phyloP scores from a whole-genome alignment of 2,113 vertebrate genomes.

The Gasterosteus aculeatus region DNA sequence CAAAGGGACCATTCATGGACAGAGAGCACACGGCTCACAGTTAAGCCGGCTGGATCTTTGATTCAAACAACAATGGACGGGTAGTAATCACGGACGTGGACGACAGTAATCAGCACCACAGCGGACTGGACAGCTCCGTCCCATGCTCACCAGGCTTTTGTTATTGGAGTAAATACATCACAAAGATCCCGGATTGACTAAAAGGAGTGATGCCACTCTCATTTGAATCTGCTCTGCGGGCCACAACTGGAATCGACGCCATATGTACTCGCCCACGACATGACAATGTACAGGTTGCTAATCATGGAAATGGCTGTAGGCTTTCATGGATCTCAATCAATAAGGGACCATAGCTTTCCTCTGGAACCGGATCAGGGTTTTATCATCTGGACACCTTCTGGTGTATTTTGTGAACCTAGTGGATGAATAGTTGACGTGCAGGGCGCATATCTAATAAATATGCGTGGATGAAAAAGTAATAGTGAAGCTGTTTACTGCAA shows the following conservation, averaged over 20 bases:
- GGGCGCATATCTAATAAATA: conserved; percentile 30
- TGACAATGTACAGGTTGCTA: not conserved
- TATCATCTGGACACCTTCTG: not conserved
- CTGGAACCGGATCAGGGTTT: not conserved
- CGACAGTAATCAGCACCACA: conserved; percentile 66
- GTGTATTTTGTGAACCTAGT: conserved; percentile 1
- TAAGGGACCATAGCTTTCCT: conserved; percentile 11
- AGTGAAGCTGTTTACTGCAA: conserved; percentile 65
- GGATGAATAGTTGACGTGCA: not conserved
- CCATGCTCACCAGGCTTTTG: conserved; percentile 7
- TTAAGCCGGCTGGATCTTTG: not conserved
- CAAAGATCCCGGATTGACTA: not conserved
- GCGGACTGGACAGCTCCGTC: conserved; percentile 63
- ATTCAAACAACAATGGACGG: not conserved
- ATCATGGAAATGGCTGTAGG: not conserved
- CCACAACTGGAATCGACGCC: conserved; percentile 24
- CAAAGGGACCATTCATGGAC: not conserved
- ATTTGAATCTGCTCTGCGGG: conserved; percentile 14
- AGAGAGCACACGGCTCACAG: not conserved
- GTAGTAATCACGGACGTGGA: conserved; percentile 13
- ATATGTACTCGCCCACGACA: conserved; percentile 12
- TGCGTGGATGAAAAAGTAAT: conserved; percentile 56
- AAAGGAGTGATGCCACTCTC: not conserved
- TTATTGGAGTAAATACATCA: not conserved
- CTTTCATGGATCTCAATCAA: not conserved